Evolutionary conservation across 2,888 invertebrate genomes (phyloP).

Genomic region (Spilarctia lutea): DNA sequence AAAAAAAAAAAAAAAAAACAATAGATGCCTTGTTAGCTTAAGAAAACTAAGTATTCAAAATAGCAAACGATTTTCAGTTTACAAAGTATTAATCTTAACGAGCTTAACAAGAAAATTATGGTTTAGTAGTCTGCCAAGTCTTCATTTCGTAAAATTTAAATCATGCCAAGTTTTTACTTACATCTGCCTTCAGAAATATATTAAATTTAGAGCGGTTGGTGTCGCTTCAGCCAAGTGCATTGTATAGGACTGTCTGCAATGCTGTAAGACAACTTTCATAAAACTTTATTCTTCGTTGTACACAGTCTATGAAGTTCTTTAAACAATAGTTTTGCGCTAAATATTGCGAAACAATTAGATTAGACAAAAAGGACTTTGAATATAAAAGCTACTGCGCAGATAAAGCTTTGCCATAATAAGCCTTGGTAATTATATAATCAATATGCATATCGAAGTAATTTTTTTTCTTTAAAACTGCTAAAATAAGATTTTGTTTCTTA

Average conservation of each 20-base stretch:
- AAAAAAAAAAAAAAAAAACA: too few species aligned
- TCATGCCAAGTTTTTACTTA: conserved; percentile 29
- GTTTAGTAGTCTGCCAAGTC: conserved; percentile 9
- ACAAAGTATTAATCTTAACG: neutral
- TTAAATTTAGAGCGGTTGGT: conserved; percentile 33
- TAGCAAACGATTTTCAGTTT: neutral
- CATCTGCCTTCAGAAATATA: conserved; percentile 43
- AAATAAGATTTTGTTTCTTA: too few species aligned
- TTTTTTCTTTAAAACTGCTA: too few species aligned
- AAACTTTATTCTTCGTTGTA: conserved; percentile 49
- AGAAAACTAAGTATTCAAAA: neutral
- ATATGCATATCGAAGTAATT: too few species aligned
- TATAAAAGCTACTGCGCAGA: too few species aligned
- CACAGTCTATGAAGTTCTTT: conserved; percentile 43
- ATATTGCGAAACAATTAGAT: too few species aligned
- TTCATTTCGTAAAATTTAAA: conserved; percentile 38
- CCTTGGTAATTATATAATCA: too few species aligned
- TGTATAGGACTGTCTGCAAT: conserved; percentile 38
- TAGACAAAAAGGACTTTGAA: too few species aligned
- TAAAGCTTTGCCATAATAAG: too few species aligned
- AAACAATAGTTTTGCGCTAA: conserved; percentile 37
- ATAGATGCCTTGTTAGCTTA: neutral
- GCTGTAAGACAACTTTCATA: conserved; percentile 42
- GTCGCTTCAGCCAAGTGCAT: conserved; percentile 37
- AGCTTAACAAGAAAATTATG: conserved; percentile 1